A percentile compares a stretch with the other conserved stretches of the same genome.
Evolutionary conservation across 2,797 vertebrate genomes (phyloP).

Genomic region (Anguilla marmorata): DNA sequence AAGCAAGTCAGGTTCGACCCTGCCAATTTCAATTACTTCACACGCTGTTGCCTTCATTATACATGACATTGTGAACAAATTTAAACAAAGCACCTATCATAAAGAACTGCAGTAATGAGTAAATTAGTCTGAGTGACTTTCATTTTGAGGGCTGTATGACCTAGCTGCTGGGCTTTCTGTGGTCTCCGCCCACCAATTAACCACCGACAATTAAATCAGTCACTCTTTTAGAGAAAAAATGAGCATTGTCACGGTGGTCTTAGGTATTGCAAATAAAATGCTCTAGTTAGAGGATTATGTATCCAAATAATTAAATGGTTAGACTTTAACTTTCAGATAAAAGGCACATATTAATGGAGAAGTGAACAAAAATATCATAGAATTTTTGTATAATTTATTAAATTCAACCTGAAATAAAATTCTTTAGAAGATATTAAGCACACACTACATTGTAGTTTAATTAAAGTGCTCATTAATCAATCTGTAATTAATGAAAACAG

Average conservation of each 20-base stretch:
- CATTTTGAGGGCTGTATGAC: neutral
- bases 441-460: neutral
- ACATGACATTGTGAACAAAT: neutral
- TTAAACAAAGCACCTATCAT: neutral
- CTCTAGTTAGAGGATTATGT: neutral
- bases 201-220: neutral
- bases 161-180: neutral
- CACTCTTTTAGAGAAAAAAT: neutral
- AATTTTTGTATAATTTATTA: neutral
- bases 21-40: neutral
- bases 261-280: neutral
- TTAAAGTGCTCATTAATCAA: neutral
- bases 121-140: neutral
- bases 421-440: neutral
- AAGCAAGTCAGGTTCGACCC: neutral
- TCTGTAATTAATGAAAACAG: neutral
- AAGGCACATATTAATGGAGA: neutral
- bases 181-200: neutral
- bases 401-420: neutral
- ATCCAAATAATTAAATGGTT: neutral
- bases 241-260: neutral
- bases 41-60: constrained; percentile 19
- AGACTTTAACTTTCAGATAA: neutral
- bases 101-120: neutral
- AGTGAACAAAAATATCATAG: neutral